These are phyloP conservation scores for Pelobates fuscus DNA, from an alignment of 2,113 vertebrate species.

Conservation along the genomic window DNA sequence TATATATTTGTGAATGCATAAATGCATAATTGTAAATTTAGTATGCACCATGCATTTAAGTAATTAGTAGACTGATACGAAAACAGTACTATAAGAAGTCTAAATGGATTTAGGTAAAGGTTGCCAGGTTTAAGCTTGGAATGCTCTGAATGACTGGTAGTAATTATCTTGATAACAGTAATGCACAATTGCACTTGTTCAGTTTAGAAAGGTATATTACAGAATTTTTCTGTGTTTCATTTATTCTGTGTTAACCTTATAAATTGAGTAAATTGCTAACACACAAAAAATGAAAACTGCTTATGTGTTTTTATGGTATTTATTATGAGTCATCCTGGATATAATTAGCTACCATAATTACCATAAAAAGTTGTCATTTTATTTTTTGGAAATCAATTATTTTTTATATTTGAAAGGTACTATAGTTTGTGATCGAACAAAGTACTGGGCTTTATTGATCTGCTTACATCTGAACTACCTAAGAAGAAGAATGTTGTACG, in stretches of 20 bases:
- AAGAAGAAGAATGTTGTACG: too few species aligned
- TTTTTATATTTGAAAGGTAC: too few species aligned
- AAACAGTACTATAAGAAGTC: background rate
- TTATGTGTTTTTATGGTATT: too few species aligned
- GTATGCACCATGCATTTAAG: background rate
- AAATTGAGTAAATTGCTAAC: background rate
- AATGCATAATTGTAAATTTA: background rate
- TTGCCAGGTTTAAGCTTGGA: background rate
- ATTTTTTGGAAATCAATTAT: too few species aligned
- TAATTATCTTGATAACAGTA: constrained; percentile 26
- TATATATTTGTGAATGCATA: background rate
- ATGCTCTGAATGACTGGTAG: background rate
- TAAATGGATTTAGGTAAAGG: constrained; percentile 9
- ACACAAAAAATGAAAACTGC: background rate
- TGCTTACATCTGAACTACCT: too few species aligned
- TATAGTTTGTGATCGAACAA: too few species aligned
- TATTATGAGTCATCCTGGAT: too few species aligned
- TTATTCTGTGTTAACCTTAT: background rate
- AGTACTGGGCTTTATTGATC: too few species aligned
- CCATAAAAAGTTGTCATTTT: too few species aligned
- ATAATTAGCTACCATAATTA: too few species aligned
- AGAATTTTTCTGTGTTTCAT: background rate
- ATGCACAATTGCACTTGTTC: background rate
- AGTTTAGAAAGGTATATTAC: background rate
- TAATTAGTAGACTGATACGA: constrained; percentile 4